phyloP scores from a whole-genome alignment of 1,140 invertebrate genomes.

The Meloidogyne chitwoodi region DNA sequence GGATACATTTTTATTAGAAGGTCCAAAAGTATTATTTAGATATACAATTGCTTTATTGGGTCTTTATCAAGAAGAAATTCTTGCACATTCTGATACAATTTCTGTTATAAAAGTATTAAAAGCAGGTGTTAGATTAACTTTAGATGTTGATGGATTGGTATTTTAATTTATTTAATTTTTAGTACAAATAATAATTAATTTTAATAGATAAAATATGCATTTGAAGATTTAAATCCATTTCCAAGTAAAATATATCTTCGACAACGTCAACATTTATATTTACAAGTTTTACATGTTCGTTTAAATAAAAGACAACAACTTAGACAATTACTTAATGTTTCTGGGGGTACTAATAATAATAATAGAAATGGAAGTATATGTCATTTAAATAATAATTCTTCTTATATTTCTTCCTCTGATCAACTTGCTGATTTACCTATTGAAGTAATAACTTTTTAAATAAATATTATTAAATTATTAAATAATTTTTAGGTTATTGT shows the following conservation, averaged over 20 bases:
- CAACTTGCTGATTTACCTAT: slow-evolving; percentile 53
- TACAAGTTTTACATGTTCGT: slow-evolving; percentile 63
- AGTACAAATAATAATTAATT: not conserved
- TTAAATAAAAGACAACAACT: slow-evolving; percentile 60
- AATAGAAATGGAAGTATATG: not conserved
- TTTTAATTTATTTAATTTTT: slow-evolving; percentile 21
- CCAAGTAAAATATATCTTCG: slow-evolving; percentile 61
- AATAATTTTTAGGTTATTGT: slow-evolving; percentile 23
- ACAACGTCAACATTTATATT: slow-evolving; percentile 63
- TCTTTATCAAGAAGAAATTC: slow-evolving; percentile 63
- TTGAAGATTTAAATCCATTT: slow-evolving; percentile 64
- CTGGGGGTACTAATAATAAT: not conserved
- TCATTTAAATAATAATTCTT: not conserved
- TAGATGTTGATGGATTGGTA: slow-evolving; percentile 64
- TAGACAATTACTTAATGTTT: slow-evolving; percentile 49
- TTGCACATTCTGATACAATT: slow-evolving; percentile 63
- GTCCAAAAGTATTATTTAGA: slow-evolving; percentile 78
- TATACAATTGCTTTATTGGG: slow-evolving; percentile 79
- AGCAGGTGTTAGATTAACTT: slow-evolving; percentile 63
- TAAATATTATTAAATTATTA: not conserved
- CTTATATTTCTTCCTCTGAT: slow-evolving; percentile 28
- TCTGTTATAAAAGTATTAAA: slow-evolving; percentile 65
- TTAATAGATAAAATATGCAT: slow-evolving; percentile 61
- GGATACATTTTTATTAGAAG: slow-evolving; percentile 91
- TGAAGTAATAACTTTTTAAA: slow-evolving; percentile 10